phyloP scores from a whole-genome alignment of 2,797 vertebrate species.

The Argyrosomus regius region DNA sequence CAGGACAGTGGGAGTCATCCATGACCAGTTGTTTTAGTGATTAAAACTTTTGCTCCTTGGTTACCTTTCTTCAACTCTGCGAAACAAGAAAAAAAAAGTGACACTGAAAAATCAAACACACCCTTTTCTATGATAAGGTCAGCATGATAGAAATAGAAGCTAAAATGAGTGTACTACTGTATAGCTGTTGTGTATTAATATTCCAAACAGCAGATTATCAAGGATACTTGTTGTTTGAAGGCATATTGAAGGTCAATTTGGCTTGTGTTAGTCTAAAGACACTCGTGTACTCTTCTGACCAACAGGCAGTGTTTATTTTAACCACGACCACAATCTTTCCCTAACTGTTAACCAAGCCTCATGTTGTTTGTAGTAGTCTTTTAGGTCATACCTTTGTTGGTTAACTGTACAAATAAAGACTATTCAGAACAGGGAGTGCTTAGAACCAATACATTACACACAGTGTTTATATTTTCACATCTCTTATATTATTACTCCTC shows the following conservation, averaged over 20 bases:
- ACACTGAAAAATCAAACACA: not conserved
- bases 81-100: not conserved
- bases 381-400: not conserved
- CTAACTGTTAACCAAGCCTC: not conserved
- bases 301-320: not conserved
- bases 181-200: not conserved
- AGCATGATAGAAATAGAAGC: not conserved
- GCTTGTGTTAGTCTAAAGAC: not conserved
- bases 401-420: not conserved
- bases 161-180: not conserved
- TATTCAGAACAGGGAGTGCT: not conserved
- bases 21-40: not conserved
- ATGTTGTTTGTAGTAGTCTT: not conserved
- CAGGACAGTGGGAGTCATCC: not conserved
- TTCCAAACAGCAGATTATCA: not conserved
- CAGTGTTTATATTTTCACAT: constrained; percentile 16
- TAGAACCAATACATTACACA: not conserved
- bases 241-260: not conserved
- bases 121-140: not conserved
- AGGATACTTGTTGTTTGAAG: not conserved
- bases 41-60: not conserved
- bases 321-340: not conserved
- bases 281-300: not conserved
- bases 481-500: constrained; percentile 28
- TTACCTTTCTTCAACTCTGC: not conserved